Evolutionary conservation across 2,113 vertebrate species (phyloP), one percentile per base, ranked within the genome.

Genomic region (Malurus alboscapulatus): DNA sequence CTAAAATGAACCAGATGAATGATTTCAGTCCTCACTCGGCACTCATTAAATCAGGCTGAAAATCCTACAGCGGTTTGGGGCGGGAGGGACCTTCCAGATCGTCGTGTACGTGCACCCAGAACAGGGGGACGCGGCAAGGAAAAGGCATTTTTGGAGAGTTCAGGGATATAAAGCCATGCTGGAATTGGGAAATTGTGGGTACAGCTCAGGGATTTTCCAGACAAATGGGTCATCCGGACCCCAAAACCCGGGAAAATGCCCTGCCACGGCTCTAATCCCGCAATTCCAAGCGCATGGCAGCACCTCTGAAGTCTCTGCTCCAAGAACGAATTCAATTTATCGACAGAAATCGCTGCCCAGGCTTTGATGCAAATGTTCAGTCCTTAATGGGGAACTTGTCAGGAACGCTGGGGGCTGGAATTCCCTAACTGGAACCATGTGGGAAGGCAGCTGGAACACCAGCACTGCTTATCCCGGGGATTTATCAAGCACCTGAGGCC

Each of bases 401-500:
- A 82, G 92, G 72, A 51, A 40, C 50, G 93, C 84, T 78, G 87
- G 63, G 53, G 93, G 75, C 75, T 94, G 95, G 63, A 92, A 79
- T 45, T 44, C 67, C 10, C 12, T 87, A 85, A 94, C 54, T 94
- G 93, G 92, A 92, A 82, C n/a, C 95, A 94, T 0, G 68, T 93
- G 95, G 61, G 88, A 68, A 84, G 50, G 90, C 18, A 87, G 94
- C 88, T 26, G 1, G 38, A 92, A 92, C 84, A 96, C n/a, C 87
- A 91, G 91, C 84, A 19, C 79, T 4, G 40, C 90, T 94, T 34
- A 61, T 58, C 20, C 69, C 21, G 8, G 67, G 66, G 92, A 95
- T 95, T 93, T 82, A 93, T 96, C 96, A 95, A 51, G 6, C 92
- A 96, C 84, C 92, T 69, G 86, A 95, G 94, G 69, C 88, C 24